Percentiles rank a stretch among this genome's conserved stretches.
These are phyloP conservation scores for Nothoprocta pentlandii DNA, from an alignment of 2,113 vertebrate species.

Conservation along the genomic window DNA sequence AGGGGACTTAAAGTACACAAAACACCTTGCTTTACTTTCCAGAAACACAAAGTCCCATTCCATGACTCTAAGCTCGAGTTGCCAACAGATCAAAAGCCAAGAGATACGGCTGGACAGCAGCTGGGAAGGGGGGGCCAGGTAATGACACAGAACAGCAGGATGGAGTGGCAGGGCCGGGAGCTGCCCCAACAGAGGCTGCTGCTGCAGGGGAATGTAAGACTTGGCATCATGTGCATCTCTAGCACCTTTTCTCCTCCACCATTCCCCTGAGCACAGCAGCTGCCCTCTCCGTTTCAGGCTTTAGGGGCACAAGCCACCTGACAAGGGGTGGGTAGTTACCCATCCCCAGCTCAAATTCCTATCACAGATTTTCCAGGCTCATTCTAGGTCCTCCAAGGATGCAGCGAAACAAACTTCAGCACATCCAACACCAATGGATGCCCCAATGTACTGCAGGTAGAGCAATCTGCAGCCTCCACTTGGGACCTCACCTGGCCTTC, in stretches of 20 bases:
- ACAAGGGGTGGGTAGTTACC: neutral
- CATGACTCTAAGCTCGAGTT: neutral
- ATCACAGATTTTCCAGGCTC: neutral
- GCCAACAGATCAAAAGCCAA: neutral
- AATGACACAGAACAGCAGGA: neutral
- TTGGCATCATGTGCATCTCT: neutral
- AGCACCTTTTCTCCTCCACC: neutral
- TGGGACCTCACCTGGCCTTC: neutral
- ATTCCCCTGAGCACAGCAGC: neutral
- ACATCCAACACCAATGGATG: rapidly evolving
- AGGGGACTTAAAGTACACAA: neutral
- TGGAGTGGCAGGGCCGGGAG: no score
- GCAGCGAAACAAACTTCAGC: rapidly evolving
- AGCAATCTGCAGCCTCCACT: neutral
- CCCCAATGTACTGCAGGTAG: neutral
- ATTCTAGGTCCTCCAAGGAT: neutral
- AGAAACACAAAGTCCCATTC: neutral
- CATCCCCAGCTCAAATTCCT: neutral
- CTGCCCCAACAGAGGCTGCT: neutral
- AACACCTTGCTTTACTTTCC: neutral
- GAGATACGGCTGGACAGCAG: neutral
- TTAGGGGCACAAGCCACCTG: neutral
- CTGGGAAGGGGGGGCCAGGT: neutral
- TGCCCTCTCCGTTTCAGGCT: neutral
- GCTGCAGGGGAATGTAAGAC: neutral